These are phyloP conservation scores for Agonum fuliginosum DNA, from an alignment of 2,888 invertebrate genomes.

Conservation along the genomic window DNA sequence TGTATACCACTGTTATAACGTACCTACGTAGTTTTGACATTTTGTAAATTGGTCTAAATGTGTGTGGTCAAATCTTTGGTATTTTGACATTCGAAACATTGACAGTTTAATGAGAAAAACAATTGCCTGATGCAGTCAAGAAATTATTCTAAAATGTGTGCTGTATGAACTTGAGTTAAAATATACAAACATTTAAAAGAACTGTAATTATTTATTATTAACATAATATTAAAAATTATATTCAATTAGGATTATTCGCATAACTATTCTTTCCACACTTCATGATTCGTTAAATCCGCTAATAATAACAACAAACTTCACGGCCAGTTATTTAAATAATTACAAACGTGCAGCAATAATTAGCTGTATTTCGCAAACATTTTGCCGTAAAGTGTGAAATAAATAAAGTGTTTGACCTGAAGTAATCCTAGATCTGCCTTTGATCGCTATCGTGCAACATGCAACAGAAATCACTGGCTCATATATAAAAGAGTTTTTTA, in stretches of 20 bases:
- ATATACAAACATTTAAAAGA: too few relatives aligned
- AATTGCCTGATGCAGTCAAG: too few relatives aligned
- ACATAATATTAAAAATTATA: not conserved
- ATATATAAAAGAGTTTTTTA: conserved; percentile 3
- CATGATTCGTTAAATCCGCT: conserved; percentile 32
- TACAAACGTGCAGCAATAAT: conserved; percentile 14
- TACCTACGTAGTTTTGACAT: too few relatives aligned
- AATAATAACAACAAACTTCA: conserved; percentile 25
- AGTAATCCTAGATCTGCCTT: conserved; percentile 34
- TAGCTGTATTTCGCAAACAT: conserved; percentile 10
- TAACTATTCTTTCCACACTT: conserved; percentile 3
- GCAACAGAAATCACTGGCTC: conserved; percentile 31
- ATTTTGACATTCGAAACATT: too few relatives aligned
- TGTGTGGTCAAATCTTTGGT: too few relatives aligned
- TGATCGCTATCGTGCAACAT: conserved; percentile 46
- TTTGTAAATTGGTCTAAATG: too few relatives aligned
- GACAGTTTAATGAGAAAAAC: too few relatives aligned
- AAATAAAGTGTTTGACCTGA: conserved; percentile 41
- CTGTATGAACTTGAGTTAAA: too few relatives aligned
- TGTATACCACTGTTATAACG: too few relatives aligned
- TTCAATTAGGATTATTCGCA: conserved; percentile 16
- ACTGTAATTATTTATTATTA: not conserved
- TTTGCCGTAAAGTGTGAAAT: conserved; percentile 22
- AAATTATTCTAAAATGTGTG: too few relatives aligned
- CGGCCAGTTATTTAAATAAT: conserved; percentile 28